Evolutionary conservation across 2,797 vertebrate species (phyloP).

Genomic region (Myotis pilosus): DNA sequence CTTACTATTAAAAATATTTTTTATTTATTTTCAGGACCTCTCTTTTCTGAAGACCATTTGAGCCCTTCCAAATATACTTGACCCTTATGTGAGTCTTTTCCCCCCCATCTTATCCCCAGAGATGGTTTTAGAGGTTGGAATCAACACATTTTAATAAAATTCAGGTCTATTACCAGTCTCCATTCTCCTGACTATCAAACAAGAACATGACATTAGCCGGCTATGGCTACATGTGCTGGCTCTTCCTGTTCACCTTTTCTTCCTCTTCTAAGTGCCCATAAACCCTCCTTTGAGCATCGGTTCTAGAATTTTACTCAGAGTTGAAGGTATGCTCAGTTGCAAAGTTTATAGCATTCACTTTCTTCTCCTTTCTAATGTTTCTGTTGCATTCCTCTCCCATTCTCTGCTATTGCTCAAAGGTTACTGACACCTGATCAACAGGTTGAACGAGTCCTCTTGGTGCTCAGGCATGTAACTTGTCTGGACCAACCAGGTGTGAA

Average conservation of each 20-base stretch:
- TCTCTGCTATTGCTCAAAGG: background rate
- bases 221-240: background rate
- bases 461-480: background rate
- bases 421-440: background rate
- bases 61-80: background rate
- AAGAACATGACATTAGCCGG: background rate
- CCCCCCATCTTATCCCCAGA: background rate
- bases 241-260: background rate
- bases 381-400: background rate
- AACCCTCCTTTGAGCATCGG: background rate
- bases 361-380: background rate
- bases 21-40: conserved; percentile 13
- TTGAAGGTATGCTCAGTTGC: background rate
- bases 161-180: background rate
- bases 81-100: background rate
- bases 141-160: conserved; percentile 19
- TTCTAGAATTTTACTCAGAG: background rate
- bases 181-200: background rate
- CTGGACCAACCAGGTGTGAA: background rate
- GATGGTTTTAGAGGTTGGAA: background rate
- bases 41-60: conserved; percentile 4
- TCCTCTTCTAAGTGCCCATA: background rate
- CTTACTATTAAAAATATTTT: conserved; percentile 23
- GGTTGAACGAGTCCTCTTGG: background rate
- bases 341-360: background rate